Evolutionary conservation across 2,888 invertebrate genomes (phyloP), one percentile per base, ranked within the genome.

Genomic region (Colostygia pectinataria): DNA sequence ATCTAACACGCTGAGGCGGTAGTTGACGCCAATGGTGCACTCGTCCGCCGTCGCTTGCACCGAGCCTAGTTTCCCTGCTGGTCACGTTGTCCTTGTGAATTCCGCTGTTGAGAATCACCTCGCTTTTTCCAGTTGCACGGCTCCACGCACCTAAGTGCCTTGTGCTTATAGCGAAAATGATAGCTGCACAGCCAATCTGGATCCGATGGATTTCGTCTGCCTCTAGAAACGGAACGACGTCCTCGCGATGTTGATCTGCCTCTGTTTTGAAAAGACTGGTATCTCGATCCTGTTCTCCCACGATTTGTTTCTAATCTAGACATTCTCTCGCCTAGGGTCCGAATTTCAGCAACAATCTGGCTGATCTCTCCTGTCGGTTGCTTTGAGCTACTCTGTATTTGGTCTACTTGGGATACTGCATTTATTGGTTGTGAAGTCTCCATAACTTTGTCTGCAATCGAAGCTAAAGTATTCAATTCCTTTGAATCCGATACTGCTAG

Each of bases 1-100:
- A 14, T 54, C 54, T n/a, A 15, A 39, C 4, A 52, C 40, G 10
- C 38, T 33, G 2, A 57, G 45, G 28, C 57, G 52, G 50, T 41
- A 6, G n/a, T 18, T 29, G 0, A 27, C 27, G 1, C 18, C 1
- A 6, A 27, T 20, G 36, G 34, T 31, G 25, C 38, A 51, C 10
- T 13, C 10, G 3, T 23, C 49, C 49, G 52, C 43, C 43, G 15
- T 2, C 5, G 43, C 10, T 27, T 50, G 50, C 25, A 41, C 48
- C 39, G n/a, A 0, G 4, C 7, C 20, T 50, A 56, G 53, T 50
- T 56, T 56, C 37, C 53, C 56, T 8, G 20, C 9, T 33, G 9
- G 2, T 4, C 18, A 33, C 5, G 9, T 6, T 32, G 32, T 32
- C 15, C 32, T 15, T 32, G 32, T 14, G 29, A 0, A 14, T 14